These are phyloP conservation scores for Sphecodes monilicornis DNA, from an alignment of 2,888 invertebrate species.

Conservation along the genomic window DNA sequence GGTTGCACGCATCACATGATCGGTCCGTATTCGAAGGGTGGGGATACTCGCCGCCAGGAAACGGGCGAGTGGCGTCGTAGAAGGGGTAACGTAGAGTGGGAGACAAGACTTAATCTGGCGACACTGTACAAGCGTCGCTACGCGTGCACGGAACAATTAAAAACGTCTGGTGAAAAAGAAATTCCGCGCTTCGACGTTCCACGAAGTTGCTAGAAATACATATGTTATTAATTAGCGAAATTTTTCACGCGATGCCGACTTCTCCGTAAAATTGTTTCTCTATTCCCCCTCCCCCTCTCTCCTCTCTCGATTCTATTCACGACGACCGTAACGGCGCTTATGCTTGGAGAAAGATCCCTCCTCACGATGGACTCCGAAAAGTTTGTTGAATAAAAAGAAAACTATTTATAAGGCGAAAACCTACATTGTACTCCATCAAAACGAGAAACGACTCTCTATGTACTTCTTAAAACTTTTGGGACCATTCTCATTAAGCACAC, in stretches of 20 bases:
- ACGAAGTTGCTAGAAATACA: not conserved
- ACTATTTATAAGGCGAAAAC: slow-evolving; percentile 45
- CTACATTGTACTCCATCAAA: slow-evolving; percentile 43
- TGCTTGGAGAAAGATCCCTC: slow-evolving; percentile 40
- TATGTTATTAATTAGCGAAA: not conserved
- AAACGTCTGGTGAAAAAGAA: too few relatives aligned
- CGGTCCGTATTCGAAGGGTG: too few relatives aligned
- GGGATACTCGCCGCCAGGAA: too few relatives aligned
- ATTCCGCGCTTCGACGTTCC: not conserved
- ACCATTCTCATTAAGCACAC: slow-evolving; percentile 79
- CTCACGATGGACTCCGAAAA: slow-evolving; percentile 35
- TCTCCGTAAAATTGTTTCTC: not conserved
- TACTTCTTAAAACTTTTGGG: slow-evolving; percentile 81
- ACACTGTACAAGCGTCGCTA: too few relatives aligned
- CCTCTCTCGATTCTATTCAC: not conserved
- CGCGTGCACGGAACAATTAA: not conserved
- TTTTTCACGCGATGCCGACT: not conserved
- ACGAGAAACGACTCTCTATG: slow-evolving; percentile 49
- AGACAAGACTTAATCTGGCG: too few relatives aligned
- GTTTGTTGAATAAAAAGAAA: slow-evolving; percentile 12
- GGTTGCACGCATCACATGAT: too few relatives aligned
- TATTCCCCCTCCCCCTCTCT: not conserved
- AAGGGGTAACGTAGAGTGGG: too few relatives aligned
- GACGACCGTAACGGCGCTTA: slow-evolving; percentile 41
- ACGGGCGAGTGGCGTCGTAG: too few relatives aligned